Evolutionary conservation across 2,113 vertebrate species (phyloP).

Genomic region (Lophura nycthemera): DNA sequence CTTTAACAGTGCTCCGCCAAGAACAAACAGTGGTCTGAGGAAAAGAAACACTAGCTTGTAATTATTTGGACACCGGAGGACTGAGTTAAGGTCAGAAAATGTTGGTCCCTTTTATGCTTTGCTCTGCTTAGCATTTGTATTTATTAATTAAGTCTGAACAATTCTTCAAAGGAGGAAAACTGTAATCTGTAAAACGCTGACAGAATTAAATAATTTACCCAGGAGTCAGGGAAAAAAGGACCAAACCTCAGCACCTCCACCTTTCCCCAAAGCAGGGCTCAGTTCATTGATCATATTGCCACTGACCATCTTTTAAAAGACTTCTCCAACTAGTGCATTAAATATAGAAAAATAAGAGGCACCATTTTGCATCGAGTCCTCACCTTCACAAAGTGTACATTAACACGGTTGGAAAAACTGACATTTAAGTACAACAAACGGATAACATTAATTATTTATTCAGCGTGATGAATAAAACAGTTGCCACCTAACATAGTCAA

Average conservation of each 20-base stretch:
- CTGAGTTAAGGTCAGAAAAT: background rate
- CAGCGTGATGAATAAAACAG: slow-evolving; percentile 20
- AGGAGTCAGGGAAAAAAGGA: background rate
- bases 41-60: background rate
- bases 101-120: background rate
- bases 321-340: background rate
- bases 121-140: background rate
- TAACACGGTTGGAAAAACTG: background rate
- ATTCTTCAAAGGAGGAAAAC: background rate
- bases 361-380: background rate
- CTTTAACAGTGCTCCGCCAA: background rate
- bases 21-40: background rate
- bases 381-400: background rate
- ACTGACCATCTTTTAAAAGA: background rate
- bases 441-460: slow-evolving; percentile 33
- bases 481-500: background rate
- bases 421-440: background rate
- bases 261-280: background rate
- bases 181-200: background rate
- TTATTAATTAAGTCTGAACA: background rate
- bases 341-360: background rate
- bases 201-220: background rate
- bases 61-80: background rate
- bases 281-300: background rate
- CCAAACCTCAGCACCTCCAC: background rate